phyloP scores from a whole-genome alignment of 2,113 vertebrate genomes.

The Phoenicopterus ruber region DNA sequence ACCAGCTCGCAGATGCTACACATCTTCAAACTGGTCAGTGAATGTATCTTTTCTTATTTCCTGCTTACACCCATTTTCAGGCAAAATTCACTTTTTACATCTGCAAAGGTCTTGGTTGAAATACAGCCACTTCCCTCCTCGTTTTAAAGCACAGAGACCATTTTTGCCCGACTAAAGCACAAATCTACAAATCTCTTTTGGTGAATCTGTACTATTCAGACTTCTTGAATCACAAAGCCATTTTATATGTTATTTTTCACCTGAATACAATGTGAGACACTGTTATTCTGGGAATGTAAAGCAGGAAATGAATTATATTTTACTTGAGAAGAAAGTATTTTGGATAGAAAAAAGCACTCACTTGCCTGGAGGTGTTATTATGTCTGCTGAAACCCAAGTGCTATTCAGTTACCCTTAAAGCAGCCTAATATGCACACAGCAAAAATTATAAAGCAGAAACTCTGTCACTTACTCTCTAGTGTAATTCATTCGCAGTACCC shows the following conservation, averaged over 20 bases:
- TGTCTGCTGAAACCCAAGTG: slow-evolving; percentile 6
- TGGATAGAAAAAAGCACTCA: not conserved
- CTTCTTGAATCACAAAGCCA: not conserved
- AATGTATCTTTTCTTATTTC: not conserved
- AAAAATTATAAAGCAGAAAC: slow-evolving; percentile 17
- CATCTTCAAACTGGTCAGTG: not conserved
- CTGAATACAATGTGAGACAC: not conserved
- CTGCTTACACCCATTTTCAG: not conserved
- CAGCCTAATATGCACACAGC: not conserved
- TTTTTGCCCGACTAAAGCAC: not conserved
- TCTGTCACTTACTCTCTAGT: not conserved
- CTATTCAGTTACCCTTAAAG: slow-evolving; percentile 25
- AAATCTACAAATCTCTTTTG: not conserved
- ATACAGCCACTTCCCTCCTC: not conserved
- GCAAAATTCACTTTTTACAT: not conserved
- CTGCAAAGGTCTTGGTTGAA: not conserved
- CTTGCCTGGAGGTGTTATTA: slow-evolving; percentile 26
- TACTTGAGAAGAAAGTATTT: not conserved
- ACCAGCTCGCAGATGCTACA: too few species aligned
- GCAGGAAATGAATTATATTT: slow-evolving; percentile 7
- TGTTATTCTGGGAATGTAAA: not conserved
- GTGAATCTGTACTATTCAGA: not conserved
- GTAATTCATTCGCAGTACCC: not conserved
- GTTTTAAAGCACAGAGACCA: not conserved
- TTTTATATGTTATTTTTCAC: slow-evolving; percentile 11